phyloP scores from a whole-genome alignment of 2,113 vertebrate species.

The Lonchura striata region DNA sequence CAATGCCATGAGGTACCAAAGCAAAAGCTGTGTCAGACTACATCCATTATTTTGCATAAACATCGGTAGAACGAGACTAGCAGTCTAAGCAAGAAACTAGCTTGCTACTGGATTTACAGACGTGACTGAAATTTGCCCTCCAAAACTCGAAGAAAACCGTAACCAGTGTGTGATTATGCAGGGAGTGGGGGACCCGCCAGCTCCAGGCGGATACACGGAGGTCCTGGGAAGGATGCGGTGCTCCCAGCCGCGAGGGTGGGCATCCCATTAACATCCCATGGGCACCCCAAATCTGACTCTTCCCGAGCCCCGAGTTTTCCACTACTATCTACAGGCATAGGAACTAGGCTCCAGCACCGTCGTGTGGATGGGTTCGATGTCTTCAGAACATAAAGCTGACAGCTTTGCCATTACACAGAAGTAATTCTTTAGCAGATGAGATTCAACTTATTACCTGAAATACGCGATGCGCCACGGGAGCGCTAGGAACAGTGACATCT shows the following conservation, averaged over 20 bases:
- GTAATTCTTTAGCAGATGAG: rapidly evolving
- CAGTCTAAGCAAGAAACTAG: background rate
- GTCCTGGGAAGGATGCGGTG: background rate
- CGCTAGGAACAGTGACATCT: background rate
- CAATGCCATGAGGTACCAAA: background rate
- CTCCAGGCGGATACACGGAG: rapidly evolving
- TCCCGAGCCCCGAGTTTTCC: background rate
- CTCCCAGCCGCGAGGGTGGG: background rate
- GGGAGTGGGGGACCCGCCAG: background rate
- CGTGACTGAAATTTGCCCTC: background rate
- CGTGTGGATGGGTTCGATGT: rapidly evolving
- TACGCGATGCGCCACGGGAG: rapidly evolving
- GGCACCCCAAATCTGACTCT: background rate
- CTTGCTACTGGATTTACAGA: background rate
- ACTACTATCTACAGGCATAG: rapidly evolving
- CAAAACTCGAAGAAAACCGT: background rate
- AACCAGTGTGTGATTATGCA: background rate
- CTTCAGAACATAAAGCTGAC: background rate
- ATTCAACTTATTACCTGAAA: rapidly evolving
- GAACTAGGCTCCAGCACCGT: background rate
- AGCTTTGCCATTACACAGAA: rapidly evolving
- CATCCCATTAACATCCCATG: rapidly evolving
- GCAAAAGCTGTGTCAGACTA: background rate
- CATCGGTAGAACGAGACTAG: background rate
- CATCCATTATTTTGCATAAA: background rate